phyloP scores from a whole-genome alignment of 2,888 invertebrate species.

The Drosophila anceps region DNA sequence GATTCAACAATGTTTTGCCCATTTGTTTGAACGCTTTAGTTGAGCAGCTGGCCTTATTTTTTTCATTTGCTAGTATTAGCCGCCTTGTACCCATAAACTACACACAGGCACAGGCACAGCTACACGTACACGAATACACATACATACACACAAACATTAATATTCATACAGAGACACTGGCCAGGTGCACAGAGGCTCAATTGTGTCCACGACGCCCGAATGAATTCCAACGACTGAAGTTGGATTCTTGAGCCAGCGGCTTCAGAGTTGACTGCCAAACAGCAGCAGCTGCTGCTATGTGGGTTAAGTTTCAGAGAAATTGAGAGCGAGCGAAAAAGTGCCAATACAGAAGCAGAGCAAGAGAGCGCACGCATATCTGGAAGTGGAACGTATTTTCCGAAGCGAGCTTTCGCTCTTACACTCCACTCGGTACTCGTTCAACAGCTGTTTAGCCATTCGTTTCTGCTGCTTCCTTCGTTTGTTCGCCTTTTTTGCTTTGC shows the following conservation, averaged over 20 bases:
- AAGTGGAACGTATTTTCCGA: conserved; percentile 65
- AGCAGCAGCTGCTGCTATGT: conserved; percentile 40
- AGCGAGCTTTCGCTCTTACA: conserved; percentile 34
- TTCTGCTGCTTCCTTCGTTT: conserved; percentile 41
- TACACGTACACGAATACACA: conserved; percentile 11
- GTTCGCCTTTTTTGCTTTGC: background rate
- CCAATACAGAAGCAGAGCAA: background rate
- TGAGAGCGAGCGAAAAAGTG: background rate
- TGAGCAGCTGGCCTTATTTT: conserved; percentile 24
- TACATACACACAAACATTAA: conserved; percentile 5
- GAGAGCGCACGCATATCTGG: conserved; percentile 38
- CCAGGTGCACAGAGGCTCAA: conserved; percentile 40
- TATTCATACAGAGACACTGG: conserved; percentile 13
- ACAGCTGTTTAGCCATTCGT: conserved; percentile 58
- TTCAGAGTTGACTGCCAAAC: conserved; percentile 15
- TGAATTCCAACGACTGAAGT: conserved; percentile 83
- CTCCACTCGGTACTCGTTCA: conserved; percentile 24
- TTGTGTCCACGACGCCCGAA: conserved; percentile 81
- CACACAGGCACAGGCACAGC: conserved; percentile 3
- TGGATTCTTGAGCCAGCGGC: conserved; percentile 26
- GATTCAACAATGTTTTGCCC: conserved; percentile 30
- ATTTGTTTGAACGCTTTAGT: conserved; percentile 33
- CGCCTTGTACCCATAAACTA: conserved; percentile 30
- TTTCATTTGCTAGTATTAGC: conserved; percentile 24
- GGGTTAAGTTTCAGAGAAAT: conserved; percentile 52